These are phyloP conservation scores for Pyralis farinalis DNA, from an alignment of 2,888 invertebrate genomes.

Conservation along the genomic window DNA sequence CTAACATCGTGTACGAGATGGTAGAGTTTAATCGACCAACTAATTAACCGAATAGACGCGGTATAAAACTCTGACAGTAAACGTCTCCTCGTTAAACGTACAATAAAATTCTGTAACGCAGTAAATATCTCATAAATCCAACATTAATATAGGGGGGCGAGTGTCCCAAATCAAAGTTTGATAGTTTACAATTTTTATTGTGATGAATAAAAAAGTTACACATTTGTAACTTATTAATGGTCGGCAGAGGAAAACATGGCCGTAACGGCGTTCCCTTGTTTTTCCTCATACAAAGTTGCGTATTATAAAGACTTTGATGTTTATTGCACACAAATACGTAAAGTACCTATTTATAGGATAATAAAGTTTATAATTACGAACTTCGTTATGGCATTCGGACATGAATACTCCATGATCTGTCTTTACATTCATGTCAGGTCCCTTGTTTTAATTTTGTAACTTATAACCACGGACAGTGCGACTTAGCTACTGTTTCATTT, in stretches of 20 bases:
- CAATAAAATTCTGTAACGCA: conserved; percentile 45
- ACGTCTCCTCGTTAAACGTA: conserved; percentile 60
- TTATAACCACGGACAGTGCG: too few relatives aligned
- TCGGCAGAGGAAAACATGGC: conserved; percentile 10
- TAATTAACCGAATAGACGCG: conserved; percentile 62
- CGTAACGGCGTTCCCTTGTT: background rate
- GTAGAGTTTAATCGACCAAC: conserved; percentile 51
- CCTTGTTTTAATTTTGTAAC: too few relatives aligned
- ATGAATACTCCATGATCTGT: too few relatives aligned
- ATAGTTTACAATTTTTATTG: conserved; percentile 24
- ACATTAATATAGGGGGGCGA: conserved; percentile 42
- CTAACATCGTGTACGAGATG: conserved; percentile 26
- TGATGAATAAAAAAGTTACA: conserved; percentile 29
- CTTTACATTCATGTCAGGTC: too few relatives aligned
- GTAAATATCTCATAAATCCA: conserved; percentile 53
- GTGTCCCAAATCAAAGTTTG: conserved; percentile 19
- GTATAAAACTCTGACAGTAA: conserved; percentile 53
- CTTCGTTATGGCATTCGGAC: too few relatives aligned
- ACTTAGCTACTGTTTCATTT: too few relatives aligned
- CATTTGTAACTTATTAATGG: conserved; percentile 15
- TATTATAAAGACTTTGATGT: too few relatives aligned
- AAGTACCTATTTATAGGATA: too few relatives aligned
- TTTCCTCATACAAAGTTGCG: background rate
- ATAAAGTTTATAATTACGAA: too few relatives aligned
- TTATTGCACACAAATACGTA: too few relatives aligned